phyloP scores from a whole-genome alignment of 1,140 invertebrate species.

The Steinernema khuongi region DNA sequence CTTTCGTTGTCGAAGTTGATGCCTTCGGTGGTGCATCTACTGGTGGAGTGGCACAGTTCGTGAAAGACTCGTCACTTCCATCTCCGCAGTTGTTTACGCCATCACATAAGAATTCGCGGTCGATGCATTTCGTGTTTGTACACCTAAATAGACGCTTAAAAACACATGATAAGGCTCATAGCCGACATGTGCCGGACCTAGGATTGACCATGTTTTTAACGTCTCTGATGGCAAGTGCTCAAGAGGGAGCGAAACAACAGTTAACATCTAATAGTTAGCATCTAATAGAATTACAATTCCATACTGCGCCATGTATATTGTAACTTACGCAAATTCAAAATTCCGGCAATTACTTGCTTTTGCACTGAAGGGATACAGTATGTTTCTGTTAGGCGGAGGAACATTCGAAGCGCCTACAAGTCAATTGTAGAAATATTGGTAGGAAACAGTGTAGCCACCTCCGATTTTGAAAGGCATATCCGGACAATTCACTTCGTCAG shows the following conservation, averaged over 20 bases:
- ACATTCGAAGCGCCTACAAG: too few species aligned
- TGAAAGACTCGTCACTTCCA: constrained; percentile 71
- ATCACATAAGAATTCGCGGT: constrained; percentile 72
- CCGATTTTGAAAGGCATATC: background rate
- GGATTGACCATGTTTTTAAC: too few species aligned
- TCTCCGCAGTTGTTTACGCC: constrained; percentile 71
- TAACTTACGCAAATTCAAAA: background rate
- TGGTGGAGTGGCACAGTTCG: background rate
- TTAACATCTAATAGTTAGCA: too few species aligned
- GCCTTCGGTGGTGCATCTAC: too few species aligned
- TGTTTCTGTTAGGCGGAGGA: too few species aligned
- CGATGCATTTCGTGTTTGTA: constrained; percentile 66
- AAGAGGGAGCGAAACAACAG: too few species aligned
- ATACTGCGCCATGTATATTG: background rate
- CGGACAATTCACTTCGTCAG: constrained; percentile 64
- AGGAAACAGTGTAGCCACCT: background rate
- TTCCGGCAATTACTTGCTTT: background rate
- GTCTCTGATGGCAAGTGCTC: too few species aligned
- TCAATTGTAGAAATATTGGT: too few species aligned
- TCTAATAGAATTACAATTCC: too few species aligned
- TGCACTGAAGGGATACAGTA: background rate
- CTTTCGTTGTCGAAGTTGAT: too few species aligned
- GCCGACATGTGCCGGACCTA: too few species aligned
- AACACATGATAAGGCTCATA: constrained; percentile 59
- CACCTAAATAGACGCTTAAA: constrained; percentile 59